phyloP scores from a whole-genome alignment of 2,888 invertebrate species.

The Synergus umbraculus region DNA sequence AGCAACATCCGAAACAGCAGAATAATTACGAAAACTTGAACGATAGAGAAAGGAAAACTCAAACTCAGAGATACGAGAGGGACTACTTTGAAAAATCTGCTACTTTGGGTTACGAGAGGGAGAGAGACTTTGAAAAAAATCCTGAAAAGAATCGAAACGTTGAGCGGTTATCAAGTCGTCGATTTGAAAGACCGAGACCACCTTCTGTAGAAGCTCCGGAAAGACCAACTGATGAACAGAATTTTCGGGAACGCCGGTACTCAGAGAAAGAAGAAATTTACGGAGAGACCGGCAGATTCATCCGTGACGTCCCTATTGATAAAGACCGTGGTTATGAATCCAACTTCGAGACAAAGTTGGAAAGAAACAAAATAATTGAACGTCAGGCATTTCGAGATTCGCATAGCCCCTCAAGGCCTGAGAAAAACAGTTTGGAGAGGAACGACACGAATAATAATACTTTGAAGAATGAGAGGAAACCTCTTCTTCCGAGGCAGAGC shows the following conservation, averaged over 20 bases:
- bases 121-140: conserved; percentile 70
- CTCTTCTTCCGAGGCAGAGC: conserved; percentile 79
- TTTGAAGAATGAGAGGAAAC: conserved; percentile 76
- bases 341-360: conserved; percentile 75
- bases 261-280: conserved; percentile 74
- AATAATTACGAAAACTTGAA: conserved; percentile 64
- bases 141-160: conserved; percentile 63
- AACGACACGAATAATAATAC: conserved; percentile 74
- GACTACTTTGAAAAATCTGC: conserved; percentile 62
- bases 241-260: conserved; percentile 67
- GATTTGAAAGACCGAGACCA: conserved; percentile 72
- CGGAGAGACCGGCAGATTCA: conserved; percentile 66
- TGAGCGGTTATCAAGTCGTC: conserved; percentile 65
- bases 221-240: conserved; percentile 62
- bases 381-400: conserved; percentile 59
- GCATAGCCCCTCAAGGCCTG: conserved; percentile 42
- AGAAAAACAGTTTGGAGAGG: conserved; percentile 59
- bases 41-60: conserved; percentile 61
- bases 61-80: conserved; percentile 58
- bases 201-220: conserved; percentile 75
- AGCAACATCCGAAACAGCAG: conserved; percentile 45
- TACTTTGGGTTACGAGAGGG: conserved; percentile 64
- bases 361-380: conserved; percentile 71
- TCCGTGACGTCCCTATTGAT: conserved; percentile 61
- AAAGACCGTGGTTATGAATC: conserved; percentile 76